Conservation (phyloP, 2,113 vertebrate genomes). For the Epinephelus cyanopodus region DNA sequence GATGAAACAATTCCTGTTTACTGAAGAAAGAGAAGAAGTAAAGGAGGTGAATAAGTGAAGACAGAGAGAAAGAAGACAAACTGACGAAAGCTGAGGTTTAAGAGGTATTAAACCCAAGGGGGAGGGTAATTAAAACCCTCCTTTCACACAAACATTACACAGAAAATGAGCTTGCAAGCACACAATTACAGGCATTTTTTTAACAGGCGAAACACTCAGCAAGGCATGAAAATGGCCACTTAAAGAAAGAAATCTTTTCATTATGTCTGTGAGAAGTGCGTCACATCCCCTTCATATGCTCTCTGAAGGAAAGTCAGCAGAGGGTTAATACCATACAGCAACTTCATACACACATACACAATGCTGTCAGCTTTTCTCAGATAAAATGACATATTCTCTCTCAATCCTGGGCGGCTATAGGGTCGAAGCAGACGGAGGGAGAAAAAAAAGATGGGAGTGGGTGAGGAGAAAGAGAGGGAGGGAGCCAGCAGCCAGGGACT, state of each 20-base stretch:
- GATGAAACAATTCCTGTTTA: background rate
- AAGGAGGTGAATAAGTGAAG: background rate
- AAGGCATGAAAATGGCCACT: conserved; percentile 42
- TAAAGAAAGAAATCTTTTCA: conserved; percentile 13
- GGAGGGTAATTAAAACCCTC: conserved; percentile 11
- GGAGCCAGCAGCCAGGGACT: conserved; percentile 64
- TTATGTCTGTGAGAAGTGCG: background rate
- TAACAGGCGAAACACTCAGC: conserved; percentile 26
- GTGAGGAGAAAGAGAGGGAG: background rate
- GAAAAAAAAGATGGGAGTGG: background rate
- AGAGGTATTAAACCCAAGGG: background rate
- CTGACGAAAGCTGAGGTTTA: background rate
- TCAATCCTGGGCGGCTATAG: conserved; percentile 35
- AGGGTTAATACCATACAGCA: conserved; percentile 53
- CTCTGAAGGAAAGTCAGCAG: conserved; percentile 28
- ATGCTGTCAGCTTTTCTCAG: conserved; percentile 42
- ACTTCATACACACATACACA: conserved; percentile 6
- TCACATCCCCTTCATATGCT: conserved; percentile 8
- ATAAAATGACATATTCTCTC: conserved; percentile 45
- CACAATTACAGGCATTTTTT: conserved; percentile 1
- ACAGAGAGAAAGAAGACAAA: background rate
- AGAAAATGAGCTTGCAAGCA: conserved; percentile 32
- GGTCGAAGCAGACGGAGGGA: conserved; percentile 12
- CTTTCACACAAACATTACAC: conserved; percentile 16
- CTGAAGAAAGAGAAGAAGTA: background rate